These are phyloP conservation scores for Dufourea novaeangliae DNA, from an alignment of 1,140 invertebrate genomes.

Conservation along the genomic window DNA sequence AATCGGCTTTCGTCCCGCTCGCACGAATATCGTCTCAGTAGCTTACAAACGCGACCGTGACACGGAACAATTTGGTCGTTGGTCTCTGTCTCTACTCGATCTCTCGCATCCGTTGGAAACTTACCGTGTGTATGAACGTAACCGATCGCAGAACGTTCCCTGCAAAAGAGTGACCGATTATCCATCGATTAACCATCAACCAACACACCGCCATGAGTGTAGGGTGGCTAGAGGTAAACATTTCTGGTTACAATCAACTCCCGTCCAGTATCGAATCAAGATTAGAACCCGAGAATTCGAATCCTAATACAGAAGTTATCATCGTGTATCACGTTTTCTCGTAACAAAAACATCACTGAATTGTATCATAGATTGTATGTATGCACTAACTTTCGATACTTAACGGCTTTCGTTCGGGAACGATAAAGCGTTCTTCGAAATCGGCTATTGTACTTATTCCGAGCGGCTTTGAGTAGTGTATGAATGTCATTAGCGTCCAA, in stretches of 20 bases:
- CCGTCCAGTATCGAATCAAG: background rate
- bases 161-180: background rate
- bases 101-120: background rate
- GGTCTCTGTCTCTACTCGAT: background rate
- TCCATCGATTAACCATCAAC: background rate
- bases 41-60: conserved; percentile 45
- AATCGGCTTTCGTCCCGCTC: conserved; percentile 52
- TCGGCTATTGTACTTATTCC: background rate
- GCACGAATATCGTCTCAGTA: conserved; percentile 50
- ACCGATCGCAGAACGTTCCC: background rate
- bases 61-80: conserved; percentile 35
- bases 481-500: conserved; percentile 14
- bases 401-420: background rate
- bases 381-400: no score
- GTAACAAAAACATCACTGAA: no score
- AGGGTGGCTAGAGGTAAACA: conserved; percentile 23
- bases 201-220: no score
- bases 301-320: no score
- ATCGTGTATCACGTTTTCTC: no score
- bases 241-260: background rate
- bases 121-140: background rate
- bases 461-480: background rate
- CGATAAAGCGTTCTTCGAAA: background rate
- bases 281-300: no score
- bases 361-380: no score